phyloP scores from a whole-genome alignment of 2,888 invertebrate species.

The Acanthosepion lycidas region DNA sequence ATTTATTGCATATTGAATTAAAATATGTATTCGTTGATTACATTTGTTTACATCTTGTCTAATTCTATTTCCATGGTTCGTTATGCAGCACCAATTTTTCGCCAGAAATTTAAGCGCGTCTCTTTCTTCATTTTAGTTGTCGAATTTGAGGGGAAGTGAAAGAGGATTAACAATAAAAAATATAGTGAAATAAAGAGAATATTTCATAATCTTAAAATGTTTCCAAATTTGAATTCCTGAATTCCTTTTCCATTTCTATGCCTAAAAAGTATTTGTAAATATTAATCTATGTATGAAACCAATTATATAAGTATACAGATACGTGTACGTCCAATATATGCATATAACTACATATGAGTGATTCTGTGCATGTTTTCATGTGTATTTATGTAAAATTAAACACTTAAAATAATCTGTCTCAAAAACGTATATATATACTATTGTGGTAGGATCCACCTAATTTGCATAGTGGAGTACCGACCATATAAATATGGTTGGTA shows the following conservation, averaged over 20 bases:
- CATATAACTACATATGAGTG: neutral
- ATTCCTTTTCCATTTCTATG: neutral
- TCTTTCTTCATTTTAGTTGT: neutral
- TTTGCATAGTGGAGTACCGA: no score
- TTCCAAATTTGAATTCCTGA: constrained; percentile 10
- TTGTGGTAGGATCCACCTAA: no score
- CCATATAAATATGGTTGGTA: no score
- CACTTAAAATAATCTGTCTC: no score
- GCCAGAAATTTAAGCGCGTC: neutral
- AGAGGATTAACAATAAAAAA: neutral
- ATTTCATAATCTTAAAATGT: constrained; percentile 15
- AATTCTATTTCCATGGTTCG: neutral
- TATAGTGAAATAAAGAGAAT: neutral
- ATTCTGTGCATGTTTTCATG: neutral
- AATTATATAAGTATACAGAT: neutral
- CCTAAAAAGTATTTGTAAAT: neutral
- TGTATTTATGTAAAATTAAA: neutral
- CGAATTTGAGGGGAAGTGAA: neutral
- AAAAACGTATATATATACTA: no score
- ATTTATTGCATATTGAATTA: constrained; percentile 2
- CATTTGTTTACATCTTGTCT: constrained; percentile 33
- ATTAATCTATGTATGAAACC: neutral
- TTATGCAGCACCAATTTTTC: neutral
- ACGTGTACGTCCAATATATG: neutral
- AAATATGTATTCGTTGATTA: constrained; percentile 33